phyloP scores from a whole-genome alignment of 2,888 invertebrate genomes.

The Cremastinae sp. region DNA sequence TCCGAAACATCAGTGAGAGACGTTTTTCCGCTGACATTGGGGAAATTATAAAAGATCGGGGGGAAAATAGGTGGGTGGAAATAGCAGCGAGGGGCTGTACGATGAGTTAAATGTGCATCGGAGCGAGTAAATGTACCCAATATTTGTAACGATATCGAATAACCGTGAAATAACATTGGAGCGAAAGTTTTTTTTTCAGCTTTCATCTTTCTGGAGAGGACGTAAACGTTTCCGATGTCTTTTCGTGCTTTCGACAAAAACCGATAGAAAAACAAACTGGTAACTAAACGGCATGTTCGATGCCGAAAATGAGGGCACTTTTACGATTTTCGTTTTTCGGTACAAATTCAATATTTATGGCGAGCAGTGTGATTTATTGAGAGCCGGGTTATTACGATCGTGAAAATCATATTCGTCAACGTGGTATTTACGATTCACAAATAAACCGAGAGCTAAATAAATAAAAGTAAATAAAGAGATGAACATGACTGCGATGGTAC shows the following conservation, averaged over 20 bases:
- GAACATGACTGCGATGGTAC: too few species aligned
- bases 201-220: constrained; percentile 32
- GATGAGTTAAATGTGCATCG: constrained; percentile 52
- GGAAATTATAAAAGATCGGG: constrained; percentile 53
- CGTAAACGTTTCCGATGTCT: constrained; percentile 19
- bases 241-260: neutral
- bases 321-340: too few species aligned
- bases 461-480: too few species aligned
- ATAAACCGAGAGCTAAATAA: too few species aligned
- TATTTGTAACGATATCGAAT: constrained; percentile 57
- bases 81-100: constrained; percentile 2
- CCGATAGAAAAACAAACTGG: too few species aligned
- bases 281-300: too few species aligned
- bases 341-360: too few species aligned
- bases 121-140: constrained; percentile 42
- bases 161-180: constrained; percentile 60
- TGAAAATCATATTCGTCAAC: too few species aligned
- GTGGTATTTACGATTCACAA: too few species aligned
- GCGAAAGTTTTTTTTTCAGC: constrained; percentile 14
- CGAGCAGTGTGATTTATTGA: too few species aligned
- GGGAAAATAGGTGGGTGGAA: neutral
- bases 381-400: too few species aligned
- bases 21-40: constrained; percentile 44
- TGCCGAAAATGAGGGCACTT: too few species aligned
- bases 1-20: constrained; percentile 29